Percentiles rank a stretch among this genome's conserved stretches.
Evolutionary conservation across 2,888 invertebrate genomes (phyloP).

Genomic region (Dioctria linearis): DNA sequence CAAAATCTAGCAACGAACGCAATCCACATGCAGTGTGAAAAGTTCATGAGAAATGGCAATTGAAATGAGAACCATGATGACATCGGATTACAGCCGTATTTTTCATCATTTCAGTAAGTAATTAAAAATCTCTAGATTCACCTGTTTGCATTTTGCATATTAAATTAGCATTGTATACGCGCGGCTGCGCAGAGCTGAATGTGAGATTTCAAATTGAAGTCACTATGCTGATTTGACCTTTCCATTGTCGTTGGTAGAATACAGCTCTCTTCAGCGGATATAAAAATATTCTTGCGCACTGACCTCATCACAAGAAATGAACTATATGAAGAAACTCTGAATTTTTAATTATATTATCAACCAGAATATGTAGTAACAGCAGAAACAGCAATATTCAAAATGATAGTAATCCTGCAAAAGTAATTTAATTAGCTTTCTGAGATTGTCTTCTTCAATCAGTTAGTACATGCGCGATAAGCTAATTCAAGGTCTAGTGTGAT

Average conservation of each 20-base stretch:
- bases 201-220: constrained; percentile 13
- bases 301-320: neutral
- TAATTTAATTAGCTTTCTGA: constrained; percentile 36
- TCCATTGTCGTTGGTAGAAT: neutral
- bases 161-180: constrained; percentile 2
- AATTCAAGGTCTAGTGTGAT: constrained; percentile 24
- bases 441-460: neutral
- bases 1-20: neutral
- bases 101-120: constrained; percentile 27
- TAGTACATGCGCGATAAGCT: constrained; percentile 3
- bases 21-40: neutral
- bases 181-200: neutral
- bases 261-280: neutral
- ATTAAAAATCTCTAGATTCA: neutral
- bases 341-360: constrained; percentile 7
- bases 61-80: neutral
- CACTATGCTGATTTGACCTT: constrained; percentile 14
- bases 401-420: neutral
- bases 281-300: neutral
- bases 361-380: no score
- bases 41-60: constrained; percentile 45
- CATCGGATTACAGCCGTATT: constrained; percentile 30
- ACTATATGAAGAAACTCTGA: constrained; percentile 31
- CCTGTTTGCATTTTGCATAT: constrained; percentile 9
- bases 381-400: neutral